Conservation (phyloP, 2,888 invertebrate species). For the Eupsilia transversa region DNA sequence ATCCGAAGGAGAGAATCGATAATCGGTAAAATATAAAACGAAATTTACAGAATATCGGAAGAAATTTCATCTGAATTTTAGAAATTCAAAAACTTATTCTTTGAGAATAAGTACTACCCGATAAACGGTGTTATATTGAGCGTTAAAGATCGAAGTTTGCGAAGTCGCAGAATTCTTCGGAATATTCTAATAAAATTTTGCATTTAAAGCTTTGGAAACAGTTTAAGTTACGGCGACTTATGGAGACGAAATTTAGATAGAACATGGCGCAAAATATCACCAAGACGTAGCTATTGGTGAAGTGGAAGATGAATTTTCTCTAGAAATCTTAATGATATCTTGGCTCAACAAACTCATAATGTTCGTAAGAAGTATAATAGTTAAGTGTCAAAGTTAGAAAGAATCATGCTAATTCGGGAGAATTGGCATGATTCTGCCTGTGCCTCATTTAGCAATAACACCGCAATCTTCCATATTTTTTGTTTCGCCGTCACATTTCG, state of each 20-base stretch:
- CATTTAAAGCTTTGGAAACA: constrained; percentile 40
- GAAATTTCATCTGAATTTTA: constrained; percentile 41
- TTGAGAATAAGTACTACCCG: constrained; percentile 52
- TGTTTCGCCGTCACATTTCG: too few relatives aligned
- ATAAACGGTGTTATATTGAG: constrained; percentile 61
- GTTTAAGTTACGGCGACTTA: constrained; percentile 29
- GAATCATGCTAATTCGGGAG: constrained; percentile 25
- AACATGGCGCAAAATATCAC: constrained; percentile 11
- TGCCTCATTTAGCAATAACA: constrained; percentile 39
- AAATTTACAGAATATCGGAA: constrained; percentile 35
- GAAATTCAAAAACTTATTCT: constrained; percentile 55
- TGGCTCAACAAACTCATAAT: not conserved
- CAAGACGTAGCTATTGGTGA: not conserved
- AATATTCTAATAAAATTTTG: constrained; percentile 52
- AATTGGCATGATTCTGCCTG: too few relatives aligned
- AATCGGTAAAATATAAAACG: constrained; percentile 40
- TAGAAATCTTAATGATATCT: not conserved
- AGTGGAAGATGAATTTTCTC: not conserved
- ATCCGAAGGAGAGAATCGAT: constrained; percentile 26
- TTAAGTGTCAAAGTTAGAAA: not conserved
- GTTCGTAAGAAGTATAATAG: not conserved
- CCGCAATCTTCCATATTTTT: constrained; percentile 33
- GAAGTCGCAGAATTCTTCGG: constrained; percentile 45
- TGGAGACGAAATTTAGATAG: constrained; percentile 5
- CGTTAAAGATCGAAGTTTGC: constrained; percentile 54